These are phyloP conservation scores for Hylaea fasciaria DNA, from an alignment of 2,888 invertebrate species.

Conservation along the genomic window DNA sequence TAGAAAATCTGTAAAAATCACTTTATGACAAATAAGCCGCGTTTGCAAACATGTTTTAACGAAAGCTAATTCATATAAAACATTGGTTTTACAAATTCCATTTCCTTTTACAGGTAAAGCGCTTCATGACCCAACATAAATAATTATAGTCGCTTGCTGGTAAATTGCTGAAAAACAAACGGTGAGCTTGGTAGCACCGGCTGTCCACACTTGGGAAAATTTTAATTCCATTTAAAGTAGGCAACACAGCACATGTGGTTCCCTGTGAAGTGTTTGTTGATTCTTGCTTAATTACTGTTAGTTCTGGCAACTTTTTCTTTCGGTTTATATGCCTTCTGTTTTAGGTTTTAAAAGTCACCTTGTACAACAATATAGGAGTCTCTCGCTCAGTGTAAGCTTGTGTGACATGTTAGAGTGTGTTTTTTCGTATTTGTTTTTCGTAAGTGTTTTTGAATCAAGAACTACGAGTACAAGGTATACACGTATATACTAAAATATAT, in stretches of 20 bases:
- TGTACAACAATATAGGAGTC: background rate
- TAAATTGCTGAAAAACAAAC: constrained; percentile 33
- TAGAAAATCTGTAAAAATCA: no score
- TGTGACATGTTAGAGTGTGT: no score
- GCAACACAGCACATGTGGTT: constrained; percentile 36
- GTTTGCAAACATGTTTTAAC: no score
- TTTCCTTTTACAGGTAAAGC: constrained; percentile 3
- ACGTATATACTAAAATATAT: no score
- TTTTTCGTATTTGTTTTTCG: no score
- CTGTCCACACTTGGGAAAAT: constrained; percentile 41
- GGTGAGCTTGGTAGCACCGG: constrained; percentile 30
- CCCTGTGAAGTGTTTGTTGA: constrained; percentile 46
- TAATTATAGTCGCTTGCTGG: constrained; percentile 19
- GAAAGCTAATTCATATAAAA: no score
- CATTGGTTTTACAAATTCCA: no score
- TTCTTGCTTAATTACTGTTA: constrained; percentile 47
- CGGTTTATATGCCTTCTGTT: constrained; percentile 31
- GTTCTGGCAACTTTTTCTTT: constrained; percentile 40
- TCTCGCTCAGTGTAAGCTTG: no score
- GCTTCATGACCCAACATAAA: constrained; percentile 14
- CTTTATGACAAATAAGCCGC: no score
- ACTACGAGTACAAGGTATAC: no score
- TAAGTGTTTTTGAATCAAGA: no score
- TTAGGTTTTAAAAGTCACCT: background rate
- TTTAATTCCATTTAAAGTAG: constrained; percentile 44